Percentiles rank a stretch among this genome's conserved stretches.
These are phyloP conservation scores for Troides helena DNA, from an alignment of 2,888 invertebrate species.

Conservation along the genomic window DNA sequence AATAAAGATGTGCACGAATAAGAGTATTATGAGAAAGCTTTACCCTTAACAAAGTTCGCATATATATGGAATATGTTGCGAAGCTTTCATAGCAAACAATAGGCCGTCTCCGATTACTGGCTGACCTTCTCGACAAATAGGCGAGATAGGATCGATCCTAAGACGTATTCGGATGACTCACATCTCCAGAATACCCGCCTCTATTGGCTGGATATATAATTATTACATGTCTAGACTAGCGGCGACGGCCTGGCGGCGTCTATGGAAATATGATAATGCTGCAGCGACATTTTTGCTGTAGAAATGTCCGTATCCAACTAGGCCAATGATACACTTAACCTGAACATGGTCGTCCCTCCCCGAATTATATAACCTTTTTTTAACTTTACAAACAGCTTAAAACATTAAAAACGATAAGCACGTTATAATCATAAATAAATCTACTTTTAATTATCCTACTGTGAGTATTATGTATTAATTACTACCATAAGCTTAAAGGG, in stretches of 20 bases:
- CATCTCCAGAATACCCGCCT: constrained; percentile 64
- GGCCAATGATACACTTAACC: constrained; percentile 22
- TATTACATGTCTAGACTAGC: constrained; percentile 73
- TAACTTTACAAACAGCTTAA: background rate
- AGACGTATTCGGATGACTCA: constrained; percentile 70
- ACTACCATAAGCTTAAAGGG: too few relatives aligned
- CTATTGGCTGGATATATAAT: constrained; percentile 70
- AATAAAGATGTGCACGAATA: background rate
- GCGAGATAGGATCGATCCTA: constrained; percentile 67
- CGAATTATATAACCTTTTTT: constrained; percentile 16
- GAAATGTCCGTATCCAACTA: constrained; percentile 32
- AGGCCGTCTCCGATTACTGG: constrained; percentile 52
- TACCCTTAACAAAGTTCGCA: background rate
- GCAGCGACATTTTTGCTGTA: constrained; percentile 47
- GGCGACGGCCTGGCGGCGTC: constrained; percentile 69
- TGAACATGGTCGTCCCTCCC: background rate
- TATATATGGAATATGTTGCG: constrained; percentile 23
- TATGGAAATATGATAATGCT: constrained; percentile 59
- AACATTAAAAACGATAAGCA: too few relatives aligned
- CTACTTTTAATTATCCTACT: too few relatives aligned
- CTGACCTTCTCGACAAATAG: constrained; percentile 57
- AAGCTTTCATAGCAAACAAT: constrained; percentile 45
- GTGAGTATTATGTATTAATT: too few relatives aligned
- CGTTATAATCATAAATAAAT: too few relatives aligned
- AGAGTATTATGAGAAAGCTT: background rate